These are phyloP conservation scores for Chromobotia macracanthus DNA, from an alignment of 2,797 vertebrate genomes.

Conservation along the genomic window DNA sequence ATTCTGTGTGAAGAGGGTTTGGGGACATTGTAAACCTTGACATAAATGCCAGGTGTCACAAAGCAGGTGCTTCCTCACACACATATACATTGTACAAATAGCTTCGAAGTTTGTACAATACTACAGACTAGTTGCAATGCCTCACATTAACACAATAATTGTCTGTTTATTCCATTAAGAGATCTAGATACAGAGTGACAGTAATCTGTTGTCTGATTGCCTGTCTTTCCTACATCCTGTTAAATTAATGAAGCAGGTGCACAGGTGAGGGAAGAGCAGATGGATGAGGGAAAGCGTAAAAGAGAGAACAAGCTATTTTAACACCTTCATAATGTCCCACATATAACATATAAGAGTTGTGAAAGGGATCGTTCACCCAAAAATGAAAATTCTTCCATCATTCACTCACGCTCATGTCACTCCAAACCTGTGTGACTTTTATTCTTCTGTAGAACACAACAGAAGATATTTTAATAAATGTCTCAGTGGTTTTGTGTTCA, in stretches of 20 bases:
- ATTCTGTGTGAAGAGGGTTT: slow-evolving; percentile 15
- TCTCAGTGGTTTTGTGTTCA: too few species aligned
- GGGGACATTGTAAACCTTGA: slow-evolving; percentile 49
- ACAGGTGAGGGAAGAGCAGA: slow-evolving; percentile 13
- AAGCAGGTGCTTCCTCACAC: slow-evolving; percentile 53
- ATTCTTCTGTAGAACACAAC: too few species aligned
- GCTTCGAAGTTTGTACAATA: neutral
- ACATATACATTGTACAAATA: neutral
- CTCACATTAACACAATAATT: too few species aligned
- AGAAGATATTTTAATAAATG: too few species aligned
- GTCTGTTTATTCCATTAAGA: neutral
- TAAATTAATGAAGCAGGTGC: neutral
- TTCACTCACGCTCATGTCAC: too few species aligned
- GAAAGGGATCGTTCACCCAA: too few species aligned
- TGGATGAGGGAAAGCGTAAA: neutral
- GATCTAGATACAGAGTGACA: neutral
- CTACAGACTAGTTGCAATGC: too few species aligned
- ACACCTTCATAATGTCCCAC: neutral
- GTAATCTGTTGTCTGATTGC: slow-evolving; percentile 27
- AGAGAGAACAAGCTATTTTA: neutral
- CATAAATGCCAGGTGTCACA: slow-evolving; percentile 56
- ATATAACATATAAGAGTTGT: too few species aligned
- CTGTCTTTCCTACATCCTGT: slow-evolving; percentile 52
- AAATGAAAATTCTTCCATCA: too few species aligned
- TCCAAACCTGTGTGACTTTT: too few species aligned